Percentiles rank a stretch among this genome's conserved stretches.
Conservation (phyloP, 2,113 vertebrate genomes). For the Centropus bengalensis region DNA sequence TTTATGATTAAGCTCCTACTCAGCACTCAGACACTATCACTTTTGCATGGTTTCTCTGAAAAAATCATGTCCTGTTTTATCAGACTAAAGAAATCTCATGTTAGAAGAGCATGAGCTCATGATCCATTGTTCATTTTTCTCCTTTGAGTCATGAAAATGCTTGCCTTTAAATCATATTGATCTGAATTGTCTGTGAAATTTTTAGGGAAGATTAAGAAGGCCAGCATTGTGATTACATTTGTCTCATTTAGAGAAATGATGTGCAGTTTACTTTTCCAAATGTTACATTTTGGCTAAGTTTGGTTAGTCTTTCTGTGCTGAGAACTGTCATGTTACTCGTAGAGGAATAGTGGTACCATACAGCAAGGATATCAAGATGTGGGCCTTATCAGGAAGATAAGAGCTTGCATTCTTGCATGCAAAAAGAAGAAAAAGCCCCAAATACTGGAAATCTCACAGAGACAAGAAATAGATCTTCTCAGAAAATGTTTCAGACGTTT, state of each 20-base stretch:
- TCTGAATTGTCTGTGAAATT: neutral
- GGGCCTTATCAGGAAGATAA: neutral
- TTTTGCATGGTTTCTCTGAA: neutral
- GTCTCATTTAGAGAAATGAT: neutral
- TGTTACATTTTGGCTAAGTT: neutral
- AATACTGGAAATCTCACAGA: neutral
- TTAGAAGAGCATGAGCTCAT: neutral
- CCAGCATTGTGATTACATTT: neutral
- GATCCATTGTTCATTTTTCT: neutral
- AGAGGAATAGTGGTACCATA: neutral
- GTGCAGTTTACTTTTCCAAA: neutral
- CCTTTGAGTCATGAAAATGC: neutral
- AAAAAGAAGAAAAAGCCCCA: neutral
- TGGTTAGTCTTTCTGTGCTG: neutral
- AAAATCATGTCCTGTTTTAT: neutral
- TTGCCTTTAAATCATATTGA: slow-evolving; percentile 9
- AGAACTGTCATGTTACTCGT: neutral
- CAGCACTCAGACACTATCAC: neutral
- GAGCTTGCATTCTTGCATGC: neutral
- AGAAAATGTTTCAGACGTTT: neutral
- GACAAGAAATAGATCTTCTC: neutral
- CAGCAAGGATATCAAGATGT: neutral
- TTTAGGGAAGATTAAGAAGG: neutral
- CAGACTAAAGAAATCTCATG: slow-evolving; percentile 5
- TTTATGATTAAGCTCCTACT: neutral